These are phyloP conservation scores for Manis pentadactyla DNA, from an alignment of 2,797 vertebrate species.

Conservation along the genomic window DNA sequence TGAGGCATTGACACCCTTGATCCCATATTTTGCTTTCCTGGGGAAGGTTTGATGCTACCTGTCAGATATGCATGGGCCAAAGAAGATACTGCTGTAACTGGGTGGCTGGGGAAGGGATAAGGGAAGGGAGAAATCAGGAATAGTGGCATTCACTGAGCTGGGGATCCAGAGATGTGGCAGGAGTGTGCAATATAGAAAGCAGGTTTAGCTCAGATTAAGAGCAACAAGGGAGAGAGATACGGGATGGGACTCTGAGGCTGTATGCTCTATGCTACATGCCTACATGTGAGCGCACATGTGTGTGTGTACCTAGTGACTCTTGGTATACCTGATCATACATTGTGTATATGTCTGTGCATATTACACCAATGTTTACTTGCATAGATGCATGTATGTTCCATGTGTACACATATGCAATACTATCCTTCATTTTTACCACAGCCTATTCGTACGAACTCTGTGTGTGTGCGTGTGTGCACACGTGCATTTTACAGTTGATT, in stretches of 20 bases:
- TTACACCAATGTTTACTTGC: no score
- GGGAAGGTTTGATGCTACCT: not conserved
- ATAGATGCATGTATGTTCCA: rapidly evolving
- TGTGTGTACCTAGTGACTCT: rapidly evolving
- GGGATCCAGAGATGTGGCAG: rapidly evolving
- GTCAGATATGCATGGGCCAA: no score
- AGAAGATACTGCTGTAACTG: not conserved
- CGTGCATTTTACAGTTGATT: not conserved
- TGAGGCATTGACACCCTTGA: rapidly evolving
- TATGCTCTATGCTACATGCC: rapidly evolving
- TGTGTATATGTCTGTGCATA: rapidly evolving
- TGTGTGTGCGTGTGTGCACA: rapidly evolving
- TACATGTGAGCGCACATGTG: rapidly evolving
- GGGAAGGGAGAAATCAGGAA: no score
- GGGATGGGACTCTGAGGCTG: no score
- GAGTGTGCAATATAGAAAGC: rapidly evolving
- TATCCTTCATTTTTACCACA: not conserved
- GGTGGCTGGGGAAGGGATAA: not conserved
- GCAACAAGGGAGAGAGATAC: not conserved
- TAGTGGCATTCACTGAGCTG: no score
- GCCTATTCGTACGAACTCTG: not conserved
- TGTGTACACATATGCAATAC: not conserved
- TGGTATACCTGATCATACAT: not conserved
- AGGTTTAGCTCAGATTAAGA: not conserved
- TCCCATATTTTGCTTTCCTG: not conserved